These are phyloP conservation scores for Deroplatys truncata DNA, from an alignment of 2,888 invertebrate genomes.

Conservation along the genomic window DNA sequence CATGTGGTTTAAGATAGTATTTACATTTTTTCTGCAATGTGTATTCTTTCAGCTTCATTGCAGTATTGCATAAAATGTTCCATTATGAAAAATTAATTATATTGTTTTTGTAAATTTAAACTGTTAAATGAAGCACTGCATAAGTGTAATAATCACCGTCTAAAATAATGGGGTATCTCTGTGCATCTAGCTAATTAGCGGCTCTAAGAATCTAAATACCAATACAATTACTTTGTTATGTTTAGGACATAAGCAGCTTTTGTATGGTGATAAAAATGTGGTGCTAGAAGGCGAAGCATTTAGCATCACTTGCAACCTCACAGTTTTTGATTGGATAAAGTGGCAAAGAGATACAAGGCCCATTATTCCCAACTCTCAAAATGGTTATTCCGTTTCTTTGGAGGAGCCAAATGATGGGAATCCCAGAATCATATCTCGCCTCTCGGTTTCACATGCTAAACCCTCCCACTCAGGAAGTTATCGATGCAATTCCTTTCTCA, in stretches of 20 bases:
- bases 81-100: no score
- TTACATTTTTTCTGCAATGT: no score
- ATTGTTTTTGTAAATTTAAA: no score
- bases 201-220: not conserved
- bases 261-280: constrained; percentile 32
- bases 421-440: constrained; percentile 21
- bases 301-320: constrained; percentile 33
- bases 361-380: constrained; percentile 22
- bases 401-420: not conserved
- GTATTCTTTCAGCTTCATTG: no score
- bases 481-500: constrained; percentile 32
- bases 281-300: constrained; percentile 35
- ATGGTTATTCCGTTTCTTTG: not conserved
- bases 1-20: no score
- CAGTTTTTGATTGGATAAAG: constrained; percentile 32
- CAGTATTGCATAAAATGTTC: no score
- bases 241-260: not conserved
- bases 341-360: constrained; percentile 33
- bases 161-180: no score
- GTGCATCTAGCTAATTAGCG: no score
- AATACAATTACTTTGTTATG: not conserved
- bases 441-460: constrained; percentile 31
- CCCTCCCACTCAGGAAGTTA: constrained; percentile 33
- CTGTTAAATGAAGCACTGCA: no score
- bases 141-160: no score